These are phyloP conservation scores for Peromyscus nudipes DNA, from an alignment of 2,797 vertebrate species.

Conservation along the genomic window DNA sequence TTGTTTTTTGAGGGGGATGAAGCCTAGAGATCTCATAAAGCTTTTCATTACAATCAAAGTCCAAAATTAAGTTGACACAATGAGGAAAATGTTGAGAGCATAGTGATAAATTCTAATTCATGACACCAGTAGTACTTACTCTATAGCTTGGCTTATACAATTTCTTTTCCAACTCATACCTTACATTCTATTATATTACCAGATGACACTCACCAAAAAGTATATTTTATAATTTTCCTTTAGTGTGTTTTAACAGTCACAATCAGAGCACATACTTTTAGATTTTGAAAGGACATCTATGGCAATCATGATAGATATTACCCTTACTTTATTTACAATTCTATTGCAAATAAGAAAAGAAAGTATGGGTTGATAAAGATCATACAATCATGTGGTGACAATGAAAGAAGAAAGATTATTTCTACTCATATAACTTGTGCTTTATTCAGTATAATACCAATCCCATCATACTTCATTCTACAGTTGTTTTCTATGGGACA, in stretches of 20 bases:
- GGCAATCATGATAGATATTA: neutral
- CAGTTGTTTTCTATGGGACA: neutral
- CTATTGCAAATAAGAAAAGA: constrained; percentile 13
- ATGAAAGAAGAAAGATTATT: neutral
- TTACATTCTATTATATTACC: neutral
- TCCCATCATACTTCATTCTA: neutral
- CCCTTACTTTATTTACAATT: constrained; percentile 35
- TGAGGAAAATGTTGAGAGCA: constrained; percentile 17
- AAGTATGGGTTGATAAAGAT: neutral
- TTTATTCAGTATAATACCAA: neutral
- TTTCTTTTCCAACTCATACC: neutral
- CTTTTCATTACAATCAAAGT: constrained; percentile 29
- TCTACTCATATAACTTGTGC: neutral
- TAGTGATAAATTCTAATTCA: constrained; percentile 37
- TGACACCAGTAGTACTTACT: neutral
- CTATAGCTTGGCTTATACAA: neutral
- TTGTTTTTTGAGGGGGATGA: constrained; percentile 13
- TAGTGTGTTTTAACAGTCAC: constrained; percentile 1
- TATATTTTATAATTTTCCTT: constrained; percentile 35
- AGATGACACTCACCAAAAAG: neutral
- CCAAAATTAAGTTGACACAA: constrained; percentile 27
- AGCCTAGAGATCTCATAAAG: neutral
- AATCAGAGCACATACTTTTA: neutral
- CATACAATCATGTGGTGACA: neutral
- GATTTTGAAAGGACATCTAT: neutral